phyloP scores from a whole-genome alignment of 2,113 vertebrate genomes.

The Cricetomys ansorgei region DNA sequence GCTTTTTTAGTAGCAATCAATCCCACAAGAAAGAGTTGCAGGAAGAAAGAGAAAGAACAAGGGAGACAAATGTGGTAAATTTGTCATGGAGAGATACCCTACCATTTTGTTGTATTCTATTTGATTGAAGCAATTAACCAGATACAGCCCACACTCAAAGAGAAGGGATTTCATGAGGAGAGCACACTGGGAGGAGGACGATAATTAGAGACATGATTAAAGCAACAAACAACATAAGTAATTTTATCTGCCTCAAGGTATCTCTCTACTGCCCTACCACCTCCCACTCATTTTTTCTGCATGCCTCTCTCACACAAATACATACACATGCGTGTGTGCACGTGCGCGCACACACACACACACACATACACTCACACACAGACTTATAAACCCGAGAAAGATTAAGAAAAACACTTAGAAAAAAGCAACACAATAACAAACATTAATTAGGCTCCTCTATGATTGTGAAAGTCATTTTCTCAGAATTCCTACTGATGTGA shows the following conservation, averaged over 20 bases:
- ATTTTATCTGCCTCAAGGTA: neutral
- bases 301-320: too few species aligned
- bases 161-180: fast-evolving
- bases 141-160: neutral
- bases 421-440: neutral
- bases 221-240: too few species aligned
- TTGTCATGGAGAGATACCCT: neutral
- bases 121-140: neutral
- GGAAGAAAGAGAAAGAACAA: neutral
- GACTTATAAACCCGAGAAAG: too few species aligned
- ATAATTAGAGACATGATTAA: too few species aligned
- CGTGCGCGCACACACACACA: too few species aligned
- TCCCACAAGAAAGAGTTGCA: neutral
- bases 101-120: neutral
- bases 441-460: neutral
- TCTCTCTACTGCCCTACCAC: neutral
- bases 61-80: neutral
- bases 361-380: too few species aligned
- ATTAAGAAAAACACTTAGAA: too few species aligned
- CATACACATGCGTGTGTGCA: too few species aligned
- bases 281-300: neutral
- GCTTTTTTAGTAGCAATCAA: neutral
- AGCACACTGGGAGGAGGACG: neutral
- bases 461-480: neutral
- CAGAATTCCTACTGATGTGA: neutral